Base-by-base conservation (phyloP, 2,888 invertebrate genomes). In the Leptothorax acervorum region DNA sequence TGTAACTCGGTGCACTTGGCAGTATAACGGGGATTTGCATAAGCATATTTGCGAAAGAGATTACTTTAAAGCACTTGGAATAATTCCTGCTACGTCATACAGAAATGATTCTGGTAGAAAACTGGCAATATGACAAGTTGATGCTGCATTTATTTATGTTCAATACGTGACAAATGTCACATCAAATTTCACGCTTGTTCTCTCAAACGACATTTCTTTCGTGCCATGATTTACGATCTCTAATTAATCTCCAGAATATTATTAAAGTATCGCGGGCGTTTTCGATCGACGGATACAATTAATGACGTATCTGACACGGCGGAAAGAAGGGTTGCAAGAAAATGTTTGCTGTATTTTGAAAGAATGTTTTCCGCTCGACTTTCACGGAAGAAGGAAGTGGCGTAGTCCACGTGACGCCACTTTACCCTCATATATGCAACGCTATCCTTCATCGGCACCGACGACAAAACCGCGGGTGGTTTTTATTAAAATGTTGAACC, bases 401-500 rank as follows among this genome's bases (percentile, higher is more conserved):
- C 48, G 9, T 12, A 8, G 53, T n/a, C 76, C 53, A 55, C 53
- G 53, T 68, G 53, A 68, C n/a, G 76, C 28, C 68, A 31, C 66
- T 66, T 66, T 18, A 39, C 18, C 28, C 42, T 55, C 42, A 42
- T 68, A 78, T 55, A 68, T 66, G 55, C 78, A 68, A 68, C 31
- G 31, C 68, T 66, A 78, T 53, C 66, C 68, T 66, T 78, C 28
- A 78, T 78, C 55, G 63, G 42, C 68, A 65, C 63, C 85, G 89
- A 76, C 89, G 91, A 91, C 86, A 88, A 91, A 91, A 89, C 87
- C 88, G 84, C 87, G 87, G 89, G 86, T 90, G 87, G 86, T 90
- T 91, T 92, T 92, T 92, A 92, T 92, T 92, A 92, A 92, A 92
- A 92, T 91, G 90, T 90, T 90, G 86, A 92, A 92, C 85, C 89